Base-by-base conservation (phyloP, 2,888 invertebrate species). In the Drosophila longiperda region DNA sequence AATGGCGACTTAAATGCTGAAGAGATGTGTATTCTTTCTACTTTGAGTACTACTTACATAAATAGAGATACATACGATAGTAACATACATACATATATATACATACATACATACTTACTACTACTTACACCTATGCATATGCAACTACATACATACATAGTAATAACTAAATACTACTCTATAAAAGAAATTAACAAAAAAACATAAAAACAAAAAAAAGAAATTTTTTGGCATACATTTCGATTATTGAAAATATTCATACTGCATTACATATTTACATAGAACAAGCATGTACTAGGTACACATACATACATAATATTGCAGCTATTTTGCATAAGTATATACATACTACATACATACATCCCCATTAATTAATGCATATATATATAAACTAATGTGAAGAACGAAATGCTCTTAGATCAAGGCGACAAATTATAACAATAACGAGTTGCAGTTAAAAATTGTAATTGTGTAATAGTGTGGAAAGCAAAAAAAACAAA, bases 401-500 rank as follows among this genome's bases (percentile, higher is more conserved):
- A 65, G 58, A 50, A 67, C 63, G 59, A 70, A 78, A 63, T 63
- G 73, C 73, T 74, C 74, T 75, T 62, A 75, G 52, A 75, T 62
- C 76, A 66, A 66, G 59, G 72, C 83, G 72, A 87, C 72, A 79
- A 70, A 90, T 83, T 88, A 80, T 63, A 70, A 79, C 73, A 89
- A 89, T 81, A 82, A 83, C 88, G 87, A 89, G 88, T 84, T 86
- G 89, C 87, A 89, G 87, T 86, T 86, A 54, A 74, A 82, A 89
- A 80, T 89, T 89, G 88, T 87, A 85, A 87, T 86, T 84, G 84
- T 84, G 69, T 76, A 83, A 78, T 70, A 67, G 66, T 67, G 72
- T 65, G 85, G 36, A 71, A 75, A 59, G 69, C 40, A 59, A 63
- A 49, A 70, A 52, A 52, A 20, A 34, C 29, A 63, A 66, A 66